Conservation (phyloP, 2,888 invertebrate genomes). For the Ditylenchus weischeri region DNA sequence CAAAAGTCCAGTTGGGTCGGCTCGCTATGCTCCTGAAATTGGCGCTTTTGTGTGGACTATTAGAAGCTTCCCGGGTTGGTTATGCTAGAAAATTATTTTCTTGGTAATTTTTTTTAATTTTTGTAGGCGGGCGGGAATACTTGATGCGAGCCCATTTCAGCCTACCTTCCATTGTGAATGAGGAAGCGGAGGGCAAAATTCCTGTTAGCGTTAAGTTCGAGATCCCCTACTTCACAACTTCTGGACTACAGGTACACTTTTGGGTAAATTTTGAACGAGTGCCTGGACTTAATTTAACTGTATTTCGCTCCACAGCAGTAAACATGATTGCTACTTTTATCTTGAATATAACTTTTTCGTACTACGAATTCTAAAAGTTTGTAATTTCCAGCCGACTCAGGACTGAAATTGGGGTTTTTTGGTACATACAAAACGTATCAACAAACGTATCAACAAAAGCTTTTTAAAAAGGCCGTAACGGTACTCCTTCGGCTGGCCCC, state of each 20-base stretch:
- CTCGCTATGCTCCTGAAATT: constrained; percentile 93
- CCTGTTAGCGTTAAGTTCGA: constrained; percentile 98
- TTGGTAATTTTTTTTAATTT: neutral
- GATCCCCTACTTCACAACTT: constrained; percentile 97
- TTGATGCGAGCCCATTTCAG: constrained; percentile 97
- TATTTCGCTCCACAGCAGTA: neutral
- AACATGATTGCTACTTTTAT: too few relatives aligned
- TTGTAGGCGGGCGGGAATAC: constrained; percentile 83
- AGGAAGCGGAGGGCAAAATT: constrained; percentile 90
- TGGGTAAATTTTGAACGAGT: too few relatives aligned
- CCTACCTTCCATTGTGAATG: constrained; percentile 80
- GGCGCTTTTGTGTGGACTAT: constrained; percentile 85
- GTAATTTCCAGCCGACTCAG: too few relatives aligned
- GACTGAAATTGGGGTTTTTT: too few relatives aligned
- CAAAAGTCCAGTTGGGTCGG: constrained; percentile 62
- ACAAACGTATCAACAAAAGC: too few relatives aligned
- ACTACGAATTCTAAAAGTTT: too few relatives aligned
- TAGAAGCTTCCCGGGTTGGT: constrained; percentile 61
- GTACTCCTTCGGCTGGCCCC: too few relatives aligned
- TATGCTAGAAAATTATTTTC: neutral
- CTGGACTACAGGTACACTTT: constrained; percentile 83
- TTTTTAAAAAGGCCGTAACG: too few relatives aligned
- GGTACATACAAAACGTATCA: too few relatives aligned
- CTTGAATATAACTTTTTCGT: too few relatives aligned
- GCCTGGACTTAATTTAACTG: too few relatives aligned